These are phyloP conservation scores for Euthynnus affinis DNA, from an alignment of 2,797 vertebrate species.

Conservation along the genomic window DNA sequence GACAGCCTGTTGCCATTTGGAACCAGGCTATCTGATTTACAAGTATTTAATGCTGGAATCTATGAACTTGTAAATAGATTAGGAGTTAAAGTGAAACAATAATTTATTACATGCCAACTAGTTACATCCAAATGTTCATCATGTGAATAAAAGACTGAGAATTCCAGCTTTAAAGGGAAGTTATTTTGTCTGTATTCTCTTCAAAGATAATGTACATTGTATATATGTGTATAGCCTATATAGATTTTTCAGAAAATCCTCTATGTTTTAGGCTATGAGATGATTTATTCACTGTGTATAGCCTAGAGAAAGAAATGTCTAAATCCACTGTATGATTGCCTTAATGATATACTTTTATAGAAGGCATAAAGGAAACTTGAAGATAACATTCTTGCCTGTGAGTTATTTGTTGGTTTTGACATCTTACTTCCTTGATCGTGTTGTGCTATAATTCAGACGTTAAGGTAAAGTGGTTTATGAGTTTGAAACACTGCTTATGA, in stretches of 20 bases:
- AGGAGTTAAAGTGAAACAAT: conserved; percentile 92
- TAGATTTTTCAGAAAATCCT: conserved; percentile 89
- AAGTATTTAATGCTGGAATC: conserved; percentile 95
- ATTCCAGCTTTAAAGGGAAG: conserved; percentile 90
- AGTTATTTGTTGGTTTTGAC: conserved; percentile 72
- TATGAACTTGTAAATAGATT: conserved; percentile 91
- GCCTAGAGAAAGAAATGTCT: conserved; percentile 89
- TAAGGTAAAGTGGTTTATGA: conserved; percentile 3
- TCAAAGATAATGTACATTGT: conserved; percentile 89
- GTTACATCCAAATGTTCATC: conserved; percentile 79
- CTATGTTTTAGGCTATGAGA: conserved; percentile 91
- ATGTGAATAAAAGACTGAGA: conserved; percentile 76
- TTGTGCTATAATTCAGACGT: background rate
- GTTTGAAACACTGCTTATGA: conserved; percentile 7
- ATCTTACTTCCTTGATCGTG: conserved; percentile 7
- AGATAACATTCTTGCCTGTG: conserved; percentile 84
- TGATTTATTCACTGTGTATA: conserved; percentile 92
- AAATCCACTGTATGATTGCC: conserved; percentile 94
- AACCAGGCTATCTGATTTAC: conserved; percentile 89
- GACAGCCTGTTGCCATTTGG: conserved; percentile 82
- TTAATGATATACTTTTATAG: conserved; percentile 96
- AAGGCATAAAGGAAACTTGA: conserved; percentile 91
- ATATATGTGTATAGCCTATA: conserved; percentile 89
- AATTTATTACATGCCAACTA: conserved; percentile 93
- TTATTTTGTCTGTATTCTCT: conserved; percentile 81